Evolutionary conservation across 2,888 invertebrate species (phyloP).

Genomic region (Cotesia congregata): DNA sequence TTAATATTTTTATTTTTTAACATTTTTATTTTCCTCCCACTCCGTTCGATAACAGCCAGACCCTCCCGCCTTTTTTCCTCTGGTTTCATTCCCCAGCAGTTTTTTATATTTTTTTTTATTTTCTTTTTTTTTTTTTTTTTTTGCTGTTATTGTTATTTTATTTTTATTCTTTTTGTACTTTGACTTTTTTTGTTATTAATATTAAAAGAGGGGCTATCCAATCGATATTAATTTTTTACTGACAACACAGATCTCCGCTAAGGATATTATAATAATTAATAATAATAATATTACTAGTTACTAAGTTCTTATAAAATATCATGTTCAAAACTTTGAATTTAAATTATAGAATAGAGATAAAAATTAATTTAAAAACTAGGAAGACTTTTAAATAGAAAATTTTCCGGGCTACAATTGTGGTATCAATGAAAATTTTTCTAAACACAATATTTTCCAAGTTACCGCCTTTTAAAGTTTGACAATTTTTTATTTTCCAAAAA

Average conservation of each 20-base stretch:
- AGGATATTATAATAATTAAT: conserved; percentile 9
- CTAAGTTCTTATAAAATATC: background rate
- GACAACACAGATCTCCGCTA: conserved; percentile 13
- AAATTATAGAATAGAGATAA: background rate
- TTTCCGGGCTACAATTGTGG: no score
- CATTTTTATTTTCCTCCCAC: conserved; percentile 32
- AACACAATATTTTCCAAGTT: no score
- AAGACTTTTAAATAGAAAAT: background rate
- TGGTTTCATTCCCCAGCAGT: conserved; percentile 34
- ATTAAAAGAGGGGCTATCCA: conserved; percentile 32
- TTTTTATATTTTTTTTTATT: conserved; percentile 43
- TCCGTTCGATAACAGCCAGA: conserved; percentile 22
- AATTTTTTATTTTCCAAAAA: no score
- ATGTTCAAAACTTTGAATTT: no score
- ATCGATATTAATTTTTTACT: conserved; percentile 45
- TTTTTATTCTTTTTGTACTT: conserved; percentile 30
- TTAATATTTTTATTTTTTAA: conserved; percentile 29
- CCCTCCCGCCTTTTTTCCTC: conserved; percentile 37
- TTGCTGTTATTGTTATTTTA: conserved; percentile 19
- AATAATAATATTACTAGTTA: background rate
- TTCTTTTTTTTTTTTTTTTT: conserved; percentile 34
- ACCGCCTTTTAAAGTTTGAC: no score
- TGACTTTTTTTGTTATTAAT: conserved; percentile 26
- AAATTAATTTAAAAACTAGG: background rate
- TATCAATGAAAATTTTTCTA: no score